phyloP scores from a whole-genome alignment of 2,888 invertebrate genomes.

The Melieria crassipennis region DNA sequence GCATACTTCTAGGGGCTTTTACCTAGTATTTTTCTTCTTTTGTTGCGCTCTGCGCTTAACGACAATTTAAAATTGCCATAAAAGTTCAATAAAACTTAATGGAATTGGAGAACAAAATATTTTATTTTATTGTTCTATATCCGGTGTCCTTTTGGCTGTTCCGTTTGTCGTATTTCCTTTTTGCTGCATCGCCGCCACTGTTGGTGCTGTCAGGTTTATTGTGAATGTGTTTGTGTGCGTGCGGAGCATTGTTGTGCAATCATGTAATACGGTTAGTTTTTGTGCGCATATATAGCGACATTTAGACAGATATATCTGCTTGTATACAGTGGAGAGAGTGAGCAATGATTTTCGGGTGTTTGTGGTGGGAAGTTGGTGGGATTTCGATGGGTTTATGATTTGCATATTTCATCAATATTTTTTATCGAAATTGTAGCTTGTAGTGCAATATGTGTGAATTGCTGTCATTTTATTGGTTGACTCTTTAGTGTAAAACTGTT shows the following conservation, averaged over 20 bases:
- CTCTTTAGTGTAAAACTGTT: no score
- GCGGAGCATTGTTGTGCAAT: not conserved
- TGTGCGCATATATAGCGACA: no score
- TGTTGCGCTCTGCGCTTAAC: constrained; percentile 7
- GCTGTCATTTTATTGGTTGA: no score
- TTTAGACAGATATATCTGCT: no score
- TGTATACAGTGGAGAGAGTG: no score
- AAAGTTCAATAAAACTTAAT: constrained; percentile 32
- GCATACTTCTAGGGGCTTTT: constrained; percentile 8
- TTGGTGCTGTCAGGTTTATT: not conserved
- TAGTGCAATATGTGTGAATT: no score
- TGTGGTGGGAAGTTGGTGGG: no score
- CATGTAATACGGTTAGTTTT: no score
- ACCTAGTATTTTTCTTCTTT: not conserved
- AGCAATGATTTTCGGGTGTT: no score
- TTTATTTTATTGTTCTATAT: constrained; percentile 29
- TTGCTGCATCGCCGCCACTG: not conserved
- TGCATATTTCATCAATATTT: no score
- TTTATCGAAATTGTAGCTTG: no score
- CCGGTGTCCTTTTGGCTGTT: constrained; percentile 2
- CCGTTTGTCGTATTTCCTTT: not conserved
- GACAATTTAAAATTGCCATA: constrained; percentile 32
- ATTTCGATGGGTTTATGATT: no score
- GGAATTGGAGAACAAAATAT: constrained; percentile 25
- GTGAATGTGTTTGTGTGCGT: not conserved